Conservation (phyloP, 1,140 invertebrate species). For the Gonioctena quinquepunctata region DNA sequence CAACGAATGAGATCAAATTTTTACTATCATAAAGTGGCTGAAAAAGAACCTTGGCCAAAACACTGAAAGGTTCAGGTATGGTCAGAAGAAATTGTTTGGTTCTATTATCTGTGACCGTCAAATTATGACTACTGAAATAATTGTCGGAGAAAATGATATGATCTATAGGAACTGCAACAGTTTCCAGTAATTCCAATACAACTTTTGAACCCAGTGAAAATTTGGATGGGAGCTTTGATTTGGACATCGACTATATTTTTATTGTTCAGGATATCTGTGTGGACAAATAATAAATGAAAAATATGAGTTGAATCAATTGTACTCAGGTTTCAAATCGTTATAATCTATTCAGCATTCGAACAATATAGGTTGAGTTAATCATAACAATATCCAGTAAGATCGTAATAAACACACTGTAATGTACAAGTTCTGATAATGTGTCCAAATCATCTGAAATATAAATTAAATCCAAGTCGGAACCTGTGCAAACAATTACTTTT, state of each 20-base stretch:
- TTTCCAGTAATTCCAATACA: background rate
- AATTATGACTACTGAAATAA: slow-evolving; percentile 44
- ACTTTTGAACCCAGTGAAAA: background rate
- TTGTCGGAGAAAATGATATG: slow-evolving; percentile 48
- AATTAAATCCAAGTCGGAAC: too few species aligned
- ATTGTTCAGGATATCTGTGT: too few species aligned
- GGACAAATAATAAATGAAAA: too few species aligned
- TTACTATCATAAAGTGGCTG: background rate
- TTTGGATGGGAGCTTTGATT: background rate
- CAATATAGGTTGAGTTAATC: too few species aligned
- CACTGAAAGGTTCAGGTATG: slow-evolving; percentile 26
- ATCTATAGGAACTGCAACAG: slow-evolving; percentile 14
- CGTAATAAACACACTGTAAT: too few species aligned
- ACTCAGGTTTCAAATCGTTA: too few species aligned
- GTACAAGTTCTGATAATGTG: too few species aligned
- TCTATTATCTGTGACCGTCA: slow-evolving; percentile 34
- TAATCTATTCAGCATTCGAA: too few species aligned
- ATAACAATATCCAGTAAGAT: too few species aligned
- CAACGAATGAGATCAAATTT: slow-evolving; percentile 11
- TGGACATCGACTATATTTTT: background rate
- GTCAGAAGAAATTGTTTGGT: slow-evolving; percentile 45
- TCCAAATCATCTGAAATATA: too few species aligned
- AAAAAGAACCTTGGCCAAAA: slow-evolving; percentile 41
- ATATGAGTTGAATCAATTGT: too few species aligned
- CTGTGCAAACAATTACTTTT: too few species aligned